Evolutionary conservation across 2,113 vertebrate species (phyloP).

Genomic region (Cololabis saira): DNA sequence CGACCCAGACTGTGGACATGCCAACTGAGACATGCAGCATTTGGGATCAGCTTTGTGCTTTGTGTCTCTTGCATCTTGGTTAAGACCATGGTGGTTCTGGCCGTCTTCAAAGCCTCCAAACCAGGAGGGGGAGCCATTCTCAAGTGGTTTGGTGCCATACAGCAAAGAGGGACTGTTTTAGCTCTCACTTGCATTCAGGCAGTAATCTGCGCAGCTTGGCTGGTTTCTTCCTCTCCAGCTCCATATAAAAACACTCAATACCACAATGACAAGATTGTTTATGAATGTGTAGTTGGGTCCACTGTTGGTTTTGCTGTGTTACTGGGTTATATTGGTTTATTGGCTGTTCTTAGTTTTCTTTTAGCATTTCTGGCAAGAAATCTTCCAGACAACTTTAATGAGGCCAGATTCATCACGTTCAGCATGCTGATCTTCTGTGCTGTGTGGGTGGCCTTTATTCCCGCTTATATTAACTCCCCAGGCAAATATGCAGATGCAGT

Average conservation of each 20-base stretch:
- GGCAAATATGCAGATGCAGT: constrained; percentile 78
- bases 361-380: constrained; percentile 77
- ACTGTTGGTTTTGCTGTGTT: constrained; percentile 63
- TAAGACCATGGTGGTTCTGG: constrained; percentile 52
- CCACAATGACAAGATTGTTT: constrained; percentile 69
- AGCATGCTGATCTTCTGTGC: constrained; percentile 34
- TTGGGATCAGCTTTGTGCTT: constrained; percentile 33
- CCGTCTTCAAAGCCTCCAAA: constrained; percentile 73
- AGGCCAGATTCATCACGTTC: constrained; percentile 28
- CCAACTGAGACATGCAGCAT: constrained; percentile 18
- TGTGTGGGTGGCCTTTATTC: constrained; percentile 52
- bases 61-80: constrained; percentile 32
- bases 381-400: constrained; percentile 67
- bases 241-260: constrained; percentile 59
- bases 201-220: constrained; percentile 71
- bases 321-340: constrained; percentile 71
- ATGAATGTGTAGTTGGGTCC: constrained; percentile 74
- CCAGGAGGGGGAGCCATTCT: constrained; percentile 56
- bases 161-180: constrained; percentile 73
- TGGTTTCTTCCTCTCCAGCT: constrained; percentile 54
- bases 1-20: constrained; percentile 45
- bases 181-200: constrained; percentile 65
- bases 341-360: constrained; percentile 73
- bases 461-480: constrained; percentile 76
- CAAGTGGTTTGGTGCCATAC: constrained; percentile 70